Evolutionary conservation across 1,140 invertebrate species (phyloP), one percentile per base, ranked within the genome.

Genomic region (Drosophila bocki): DNA sequence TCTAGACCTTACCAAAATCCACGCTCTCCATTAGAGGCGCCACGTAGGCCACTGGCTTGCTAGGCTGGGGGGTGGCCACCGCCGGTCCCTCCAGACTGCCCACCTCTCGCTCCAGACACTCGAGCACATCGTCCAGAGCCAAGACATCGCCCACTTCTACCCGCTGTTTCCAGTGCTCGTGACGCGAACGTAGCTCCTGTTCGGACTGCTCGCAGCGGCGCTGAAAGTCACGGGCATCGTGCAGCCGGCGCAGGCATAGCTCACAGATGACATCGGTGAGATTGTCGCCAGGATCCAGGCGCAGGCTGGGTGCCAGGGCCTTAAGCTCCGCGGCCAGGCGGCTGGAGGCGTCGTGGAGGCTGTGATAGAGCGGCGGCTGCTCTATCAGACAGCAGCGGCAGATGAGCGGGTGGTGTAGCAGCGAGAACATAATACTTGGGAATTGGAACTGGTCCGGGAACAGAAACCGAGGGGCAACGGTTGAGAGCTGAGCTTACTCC

Each of bases 311-410:
- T 2, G 67, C 70, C 53, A 87, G 60, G 0, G 51, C 50, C 19
- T 71, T 61, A 35, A 92, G 54, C 33, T 92, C 81, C 11, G 11
- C 29, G n/a, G 68, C 60, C 32, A 92, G 69, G 1, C 58, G 58
- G 9, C 50, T 42, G 17, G 72, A 70, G 19, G 62, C 77, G 32
- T 86, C 86, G 22, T 87, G 45, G 0, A 92, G 74, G 22, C 59
- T 77, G 50, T 91, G 85, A 17, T 68, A 83, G 7, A 70, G 56
- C 8, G 65, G 45, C 44, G 91, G 87, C 51, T 91, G 77, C 56
- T 92, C 91, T 13, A 61, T 35, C 48, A 92, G 56, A 29, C 91
- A 92, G 57, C 91, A 92, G 41, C 91, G 91, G 58, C 91, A 92
- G 13, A 90, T 33, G 62, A 70, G 83, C 15, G 56, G 77, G 35